Percentiles rank a stretch among this genome's conserved stretches.
Conservation (phyloP, 2,797 vertebrate genomes). For the Podarcis siculus region DNA sequence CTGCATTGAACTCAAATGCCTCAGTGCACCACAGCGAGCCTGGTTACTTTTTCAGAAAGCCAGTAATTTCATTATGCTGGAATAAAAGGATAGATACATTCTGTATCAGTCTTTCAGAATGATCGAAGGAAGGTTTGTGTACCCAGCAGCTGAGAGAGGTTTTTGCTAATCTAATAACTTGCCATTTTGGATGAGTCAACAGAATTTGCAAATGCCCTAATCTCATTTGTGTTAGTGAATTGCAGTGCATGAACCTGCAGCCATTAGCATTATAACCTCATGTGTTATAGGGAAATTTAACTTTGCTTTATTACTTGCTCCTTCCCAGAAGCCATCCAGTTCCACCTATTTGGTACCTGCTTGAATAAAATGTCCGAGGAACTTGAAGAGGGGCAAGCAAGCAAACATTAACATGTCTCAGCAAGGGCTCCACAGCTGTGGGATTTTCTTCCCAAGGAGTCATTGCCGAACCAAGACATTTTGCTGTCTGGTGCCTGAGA, state of each 20-base stretch:
- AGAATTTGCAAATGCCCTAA: slow-evolving; percentile 61
- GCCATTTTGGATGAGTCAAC: slow-evolving; percentile 64
- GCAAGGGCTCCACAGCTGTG: too few species aligned
- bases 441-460: too few species aligned
- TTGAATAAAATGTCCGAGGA: not conserved
- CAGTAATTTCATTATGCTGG: slow-evolving; percentile 42
- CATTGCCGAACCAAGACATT: too few species aligned
- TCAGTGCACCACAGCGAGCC: not conserved
- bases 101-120: slow-evolving; percentile 40
- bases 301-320: not conserved
- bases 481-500: too few species aligned
- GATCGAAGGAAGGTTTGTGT: slow-evolving; percentile 38
- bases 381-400: not conserved
- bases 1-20: not conserved
- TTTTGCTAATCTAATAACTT: slow-evolving; percentile 65
- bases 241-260: slow-evolving; percentile 27
- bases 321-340: not conserved
- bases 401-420: too few species aligned
- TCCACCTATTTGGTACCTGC: not conserved
- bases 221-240: slow-evolving; percentile 57
- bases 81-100: slow-evolving; percentile 47
- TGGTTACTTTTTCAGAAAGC: slow-evolving; percentile 1
- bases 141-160: slow-evolving; percentile 55
- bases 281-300: not conserved
- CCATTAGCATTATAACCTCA: slow-evolving; percentile 17